Evolutionary conservation across 2,888 invertebrate species (phyloP).

Genomic region (Euproctis similis): DNA sequence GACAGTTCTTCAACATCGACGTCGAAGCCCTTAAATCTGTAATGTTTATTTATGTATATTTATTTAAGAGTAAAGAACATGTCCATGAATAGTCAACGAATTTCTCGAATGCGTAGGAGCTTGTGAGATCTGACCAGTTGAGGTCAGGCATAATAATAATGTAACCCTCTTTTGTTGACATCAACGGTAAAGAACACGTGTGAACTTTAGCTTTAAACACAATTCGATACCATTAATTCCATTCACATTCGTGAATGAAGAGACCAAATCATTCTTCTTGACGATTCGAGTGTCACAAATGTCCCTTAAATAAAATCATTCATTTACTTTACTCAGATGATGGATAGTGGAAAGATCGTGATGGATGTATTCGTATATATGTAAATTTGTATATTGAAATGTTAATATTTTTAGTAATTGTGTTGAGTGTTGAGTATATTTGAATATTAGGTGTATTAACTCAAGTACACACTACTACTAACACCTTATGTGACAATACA

Average conservation of each 20-base stretch:
- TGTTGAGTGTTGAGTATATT: conserved; percentile 38
- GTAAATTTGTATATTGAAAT: conserved; percentile 65
- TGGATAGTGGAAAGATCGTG: conserved; percentile 44
- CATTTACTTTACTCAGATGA: conserved; percentile 51
- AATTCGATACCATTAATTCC: conserved; percentile 38
- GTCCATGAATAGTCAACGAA: conserved; percentile 31
- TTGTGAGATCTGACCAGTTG: conserved; percentile 3
- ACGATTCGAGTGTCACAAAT: conserved; percentile 70
- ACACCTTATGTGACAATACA: conserved; percentile 35
- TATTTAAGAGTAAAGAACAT: conserved; percentile 27
- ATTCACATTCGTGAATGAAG: conserved; percentile 24
- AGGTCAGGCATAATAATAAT: conserved; percentile 14
- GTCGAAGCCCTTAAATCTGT: conserved; percentile 50
- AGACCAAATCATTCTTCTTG: conserved; percentile 42
- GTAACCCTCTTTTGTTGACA: conserved; percentile 39
- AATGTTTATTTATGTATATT: conserved; percentile 48
- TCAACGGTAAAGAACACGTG: conserved; percentile 54
- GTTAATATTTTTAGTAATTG: conserved; percentile 42
- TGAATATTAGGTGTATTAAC: too few relatives aligned
- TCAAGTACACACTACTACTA: conserved; percentile 50
- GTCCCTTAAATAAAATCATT: conserved; percentile 46
- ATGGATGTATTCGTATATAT: conserved; percentile 60
- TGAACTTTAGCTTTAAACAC: conserved; percentile 55
- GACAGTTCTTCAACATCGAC: conserved; percentile 39
- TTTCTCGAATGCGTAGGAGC: conserved; percentile 31